Conservation (phyloP, 1,140 invertebrate species). For the Chironomus tepperi region DNA sequence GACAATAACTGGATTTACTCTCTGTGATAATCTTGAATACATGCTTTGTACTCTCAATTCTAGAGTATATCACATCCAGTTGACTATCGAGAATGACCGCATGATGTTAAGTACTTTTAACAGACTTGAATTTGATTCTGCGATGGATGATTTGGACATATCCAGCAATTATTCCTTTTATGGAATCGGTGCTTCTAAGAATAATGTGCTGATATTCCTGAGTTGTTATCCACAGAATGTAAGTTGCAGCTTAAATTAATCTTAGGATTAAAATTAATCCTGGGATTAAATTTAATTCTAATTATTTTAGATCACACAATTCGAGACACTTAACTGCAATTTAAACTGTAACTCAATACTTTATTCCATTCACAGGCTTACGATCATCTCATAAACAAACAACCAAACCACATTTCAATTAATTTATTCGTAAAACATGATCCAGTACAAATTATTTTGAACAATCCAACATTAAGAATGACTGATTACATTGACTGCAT, state of each 20-base stretch:
- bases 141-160: background rate
- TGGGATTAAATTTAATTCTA: too few species aligned
- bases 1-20: background rate
- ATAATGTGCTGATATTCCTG: background rate
- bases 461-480: background rate
- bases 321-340: too few species aligned
- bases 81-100: background rate
- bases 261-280: too few species aligned
- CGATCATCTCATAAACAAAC: slow-evolving; percentile 1
- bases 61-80: background rate
- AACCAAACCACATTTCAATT: background rate
- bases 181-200: background rate
- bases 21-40: background rate
- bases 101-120: background rate
- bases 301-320: too few species aligned
- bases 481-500: background rate
- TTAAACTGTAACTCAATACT: background rate
- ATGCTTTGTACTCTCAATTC: background rate
- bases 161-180: background rate
- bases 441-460: background rate
- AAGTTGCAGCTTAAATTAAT: background rate
- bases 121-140: background rate
- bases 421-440: background rate
- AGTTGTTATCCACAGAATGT: background rate
- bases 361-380: background rate